A percentile compares a stretch with the other conserved stretches of the same genome.
Evolutionary conservation across 2,797 vertebrate species (phyloP).

Genomic region (Pseudomugil gertrudae): DNA sequence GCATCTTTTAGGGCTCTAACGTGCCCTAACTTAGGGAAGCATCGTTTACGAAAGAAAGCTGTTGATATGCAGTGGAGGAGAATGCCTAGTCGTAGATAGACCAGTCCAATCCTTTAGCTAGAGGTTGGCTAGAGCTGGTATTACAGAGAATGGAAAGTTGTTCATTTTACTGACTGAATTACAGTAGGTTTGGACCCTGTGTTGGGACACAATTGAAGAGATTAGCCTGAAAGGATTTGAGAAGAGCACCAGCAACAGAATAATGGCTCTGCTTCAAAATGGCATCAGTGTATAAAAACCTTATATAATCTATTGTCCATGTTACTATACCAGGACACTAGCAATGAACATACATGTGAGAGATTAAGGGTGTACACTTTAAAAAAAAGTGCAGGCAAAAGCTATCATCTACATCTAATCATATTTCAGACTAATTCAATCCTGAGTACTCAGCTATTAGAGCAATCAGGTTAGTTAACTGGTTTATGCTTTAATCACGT

Average conservation of each 20-base stretch:
- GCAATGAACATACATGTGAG: background rate
- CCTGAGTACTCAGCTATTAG: background rate
- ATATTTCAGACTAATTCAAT: background rate
- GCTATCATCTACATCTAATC: background rate
- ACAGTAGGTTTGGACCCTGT: conserved; percentile 2
- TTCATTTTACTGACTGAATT: background rate
- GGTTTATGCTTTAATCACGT: background rate
- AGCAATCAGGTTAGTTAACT: background rate
- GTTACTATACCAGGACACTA: conserved; percentile 4
- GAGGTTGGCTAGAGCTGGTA: background rate
- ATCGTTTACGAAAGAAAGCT: conserved; percentile 14
- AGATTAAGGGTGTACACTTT: background rate
- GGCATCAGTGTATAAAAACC: conserved; percentile 14
- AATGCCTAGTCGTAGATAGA: background rate
- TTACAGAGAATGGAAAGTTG: conserved; percentile 13
- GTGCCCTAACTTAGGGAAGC: conserved; percentile 19
- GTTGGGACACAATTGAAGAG: conserved; percentile 37
- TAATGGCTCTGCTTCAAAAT: conserved; percentile 19
- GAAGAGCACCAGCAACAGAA: conserved; percentile 13
- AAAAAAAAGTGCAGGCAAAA: background rate
- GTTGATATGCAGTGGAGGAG: conserved; percentile 19
- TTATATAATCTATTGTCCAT: background rate
- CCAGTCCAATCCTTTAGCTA: background rate
- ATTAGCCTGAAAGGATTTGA: conserved; percentile 42
- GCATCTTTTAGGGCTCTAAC: conserved; percentile 37